phyloP scores from a whole-genome alignment of 2,888 invertebrate species.

The Ennomos erosarius region DNA sequence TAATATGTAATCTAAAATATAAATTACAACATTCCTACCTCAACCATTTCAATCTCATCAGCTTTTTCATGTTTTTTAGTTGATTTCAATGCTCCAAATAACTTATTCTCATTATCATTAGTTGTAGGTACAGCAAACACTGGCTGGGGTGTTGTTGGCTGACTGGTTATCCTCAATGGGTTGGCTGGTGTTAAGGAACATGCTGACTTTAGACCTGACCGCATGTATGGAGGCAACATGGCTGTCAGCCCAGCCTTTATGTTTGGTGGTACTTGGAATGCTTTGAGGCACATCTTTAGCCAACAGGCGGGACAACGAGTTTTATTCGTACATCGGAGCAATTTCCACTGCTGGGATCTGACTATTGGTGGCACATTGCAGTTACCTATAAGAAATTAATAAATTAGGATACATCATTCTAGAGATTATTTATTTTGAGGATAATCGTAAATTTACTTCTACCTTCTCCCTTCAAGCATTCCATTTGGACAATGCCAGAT shows the following conservation, averaged over 20 bases:
- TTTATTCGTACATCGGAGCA: conserved; percentile 88
- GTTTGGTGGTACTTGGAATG: conserved; percentile 90
- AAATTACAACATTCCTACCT: conserved; percentile 52
- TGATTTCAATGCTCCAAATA: conserved; percentile 66
- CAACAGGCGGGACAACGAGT: conserved; percentile 94
- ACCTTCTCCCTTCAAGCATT: conserved; percentile 89
- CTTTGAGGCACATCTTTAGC: conserved; percentile 93
- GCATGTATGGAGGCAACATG: conserved; percentile 89
- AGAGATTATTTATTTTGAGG: background rate
- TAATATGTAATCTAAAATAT: background rate
- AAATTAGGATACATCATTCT: background rate
- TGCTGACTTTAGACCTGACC: conserved; percentile 61
- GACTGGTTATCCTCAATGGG: conserved; percentile 60
- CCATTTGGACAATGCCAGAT: conserved; percentile 82
- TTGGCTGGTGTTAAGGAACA: conserved; percentile 61
- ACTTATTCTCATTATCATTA: conserved; percentile 68
- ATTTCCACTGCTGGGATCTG: conserved; percentile 89
- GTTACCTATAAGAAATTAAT: conserved; percentile 73
- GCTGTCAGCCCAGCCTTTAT: conserved; percentile 88
- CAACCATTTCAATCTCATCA: conserved; percentile 57
- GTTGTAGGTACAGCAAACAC: conserved; percentile 59
- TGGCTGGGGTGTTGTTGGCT: conserved; percentile 52
- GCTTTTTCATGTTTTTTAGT: conserved; percentile 67
- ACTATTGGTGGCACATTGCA: conserved; percentile 90
- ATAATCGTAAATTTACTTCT: conserved; percentile 29